Evolutionary conservation across 1,140 invertebrate species (phyloP).

Genomic region (Drosophila ogumai): DNA sequence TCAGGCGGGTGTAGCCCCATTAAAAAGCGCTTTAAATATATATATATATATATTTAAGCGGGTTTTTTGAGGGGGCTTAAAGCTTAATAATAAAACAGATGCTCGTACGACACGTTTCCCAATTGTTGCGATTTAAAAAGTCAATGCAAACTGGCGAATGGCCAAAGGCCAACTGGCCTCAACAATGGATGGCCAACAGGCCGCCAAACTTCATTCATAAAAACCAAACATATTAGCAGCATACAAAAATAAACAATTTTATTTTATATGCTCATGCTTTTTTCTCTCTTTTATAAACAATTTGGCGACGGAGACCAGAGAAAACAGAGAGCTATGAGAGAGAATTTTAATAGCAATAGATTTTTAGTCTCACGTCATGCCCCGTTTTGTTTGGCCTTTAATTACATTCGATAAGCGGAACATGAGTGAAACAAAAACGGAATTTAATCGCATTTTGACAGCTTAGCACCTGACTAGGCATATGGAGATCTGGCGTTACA

Average conservation of each 20-base stretch:
- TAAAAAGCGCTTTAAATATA: background rate
- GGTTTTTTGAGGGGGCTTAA: background rate
- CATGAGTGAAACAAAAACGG: constrained; percentile 3
- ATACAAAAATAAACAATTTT: constrained; percentile 5
- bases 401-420: constrained; percentile 21
- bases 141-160: constrained; percentile 9
- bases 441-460: constrained; percentile 19
- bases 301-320: background rate
- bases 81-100: constrained; percentile 19
- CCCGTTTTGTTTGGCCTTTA: constrained; percentile 8
- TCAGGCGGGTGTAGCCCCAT: background rate
- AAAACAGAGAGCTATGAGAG: background rate
- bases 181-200: constrained; percentile 11
- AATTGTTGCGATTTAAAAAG: constrained; percentile 15
- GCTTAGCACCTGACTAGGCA: constrained; percentile 16
- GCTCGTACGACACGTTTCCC: constrained; percentile 3
- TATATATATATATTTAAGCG: background rate
- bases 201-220: constrained; percentile 43
- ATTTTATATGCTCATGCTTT: constrained; percentile 4
- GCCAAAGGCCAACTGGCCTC: constrained; percentile 17
- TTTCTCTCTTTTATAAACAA: constrained; percentile 20
- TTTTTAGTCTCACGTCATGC: constrained; percentile 5
- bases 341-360: constrained; percentile 6
- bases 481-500: background rate
- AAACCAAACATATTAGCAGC: constrained; percentile 1